Evolutionary conservation across 2,113 vertebrate species (phyloP), one percentile per base, ranked within the genome.

Genomic region (Corydoras maculifer): DNA sequence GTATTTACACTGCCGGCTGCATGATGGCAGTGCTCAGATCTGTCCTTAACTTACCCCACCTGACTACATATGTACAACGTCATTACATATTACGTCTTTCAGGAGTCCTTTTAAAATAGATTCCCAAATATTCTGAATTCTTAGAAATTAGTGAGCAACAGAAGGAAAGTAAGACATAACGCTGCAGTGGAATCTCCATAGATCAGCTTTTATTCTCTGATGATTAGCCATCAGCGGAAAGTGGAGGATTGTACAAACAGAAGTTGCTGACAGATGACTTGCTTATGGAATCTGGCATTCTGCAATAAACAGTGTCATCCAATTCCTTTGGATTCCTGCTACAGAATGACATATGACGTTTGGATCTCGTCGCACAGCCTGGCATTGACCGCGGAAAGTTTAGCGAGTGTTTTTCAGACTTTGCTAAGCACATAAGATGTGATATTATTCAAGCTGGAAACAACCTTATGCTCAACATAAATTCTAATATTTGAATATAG

Each of bases 41-140:
- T 85, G 83, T 88, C 86, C 86, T 83, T 73, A 77, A 83, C 84
- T 84, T 84, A 88, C 86, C 76, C 25, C 54, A 43, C 68, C 73
- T 53, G 78, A 77, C 60, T 75, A 73, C 76, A 75, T 78, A 76
- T 64, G 77, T 55, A 66, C 49, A 12, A 77, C 87, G 84, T 88
- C 83, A 75, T 87, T 86, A 86, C 69, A 9, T 12, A 66, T 13
- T 13, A 43, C 18, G 31, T 31, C 9, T 43, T 25, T 25, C 18
- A 1, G 18, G 35, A 1, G 6, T 25, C 13, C 61, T n/a, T 64
- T 69, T 82, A 80, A 79, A 82, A 70, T 75, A n/a, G 57, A 78
- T 75, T 57, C 35, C 35, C 2, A 8, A 43, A 43, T 4, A 58
- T 76, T 70, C 64, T 30, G 15, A 9, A 73, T 65, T 25, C 2